Conservation (phyloP, 2,113 vertebrate species). For the Dryoscopus gambensis region DNA sequence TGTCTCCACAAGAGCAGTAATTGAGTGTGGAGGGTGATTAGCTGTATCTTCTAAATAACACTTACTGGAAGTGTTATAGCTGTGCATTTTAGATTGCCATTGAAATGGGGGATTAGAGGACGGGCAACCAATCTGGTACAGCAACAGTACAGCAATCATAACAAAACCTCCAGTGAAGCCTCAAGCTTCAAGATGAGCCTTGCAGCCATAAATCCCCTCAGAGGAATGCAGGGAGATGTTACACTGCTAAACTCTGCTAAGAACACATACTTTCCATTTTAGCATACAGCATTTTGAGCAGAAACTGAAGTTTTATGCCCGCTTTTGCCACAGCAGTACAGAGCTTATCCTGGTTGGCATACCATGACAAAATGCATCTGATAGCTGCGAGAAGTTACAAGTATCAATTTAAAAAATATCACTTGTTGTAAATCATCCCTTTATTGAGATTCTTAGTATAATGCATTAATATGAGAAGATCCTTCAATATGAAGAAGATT, state of each 20-base stretch:
- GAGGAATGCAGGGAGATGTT: not conserved
- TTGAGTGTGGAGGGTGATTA: not conserved
- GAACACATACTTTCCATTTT: not conserved
- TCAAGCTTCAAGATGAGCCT: not conserved
- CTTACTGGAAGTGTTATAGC: not conserved
- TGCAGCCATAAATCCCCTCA: not conserved
- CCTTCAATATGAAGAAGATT: not conserved
- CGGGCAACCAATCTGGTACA: not conserved
- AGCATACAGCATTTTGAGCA: not conserved
- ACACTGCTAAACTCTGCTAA: not conserved
- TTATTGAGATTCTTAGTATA: not conserved
- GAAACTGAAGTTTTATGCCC: not conserved
- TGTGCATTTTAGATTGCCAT: not conserved
- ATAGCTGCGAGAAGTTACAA: not conserved
- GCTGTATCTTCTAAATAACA: not conserved
- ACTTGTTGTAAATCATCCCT: not conserved
- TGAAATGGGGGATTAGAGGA: not conserved
- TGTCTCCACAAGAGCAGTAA: not conserved
- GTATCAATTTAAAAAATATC: not conserved
- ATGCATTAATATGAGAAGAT: not conserved
- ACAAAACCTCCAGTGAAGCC: not conserved
- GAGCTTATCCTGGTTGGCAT: not conserved
- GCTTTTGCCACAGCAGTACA: not conserved
- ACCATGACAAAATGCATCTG: not conserved
- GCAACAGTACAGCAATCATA: not conserved